Evolutionary conservation across 2,113 vertebrate species (phyloP).

Genomic region (Maccullochella peelii): DNA sequence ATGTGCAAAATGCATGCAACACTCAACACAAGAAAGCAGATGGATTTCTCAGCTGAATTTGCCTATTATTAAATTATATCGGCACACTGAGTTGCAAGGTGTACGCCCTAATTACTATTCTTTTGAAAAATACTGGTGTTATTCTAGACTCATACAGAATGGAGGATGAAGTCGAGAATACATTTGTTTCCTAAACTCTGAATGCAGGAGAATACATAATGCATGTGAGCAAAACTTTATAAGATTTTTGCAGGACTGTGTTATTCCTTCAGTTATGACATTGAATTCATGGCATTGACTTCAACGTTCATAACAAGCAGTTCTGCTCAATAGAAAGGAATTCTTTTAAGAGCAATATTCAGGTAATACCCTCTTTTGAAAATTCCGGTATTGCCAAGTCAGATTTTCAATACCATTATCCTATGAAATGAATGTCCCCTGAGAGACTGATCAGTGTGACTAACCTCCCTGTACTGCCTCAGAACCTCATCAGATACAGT

Average conservation of each 20-base stretch:
- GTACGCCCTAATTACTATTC: slow-evolving; percentile 72
- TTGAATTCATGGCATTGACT: slow-evolving; percentile 15
- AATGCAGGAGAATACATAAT: slow-evolving; percentile 35
- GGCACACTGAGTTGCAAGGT: slow-evolving; percentile 51
- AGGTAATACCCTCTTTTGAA: background rate
- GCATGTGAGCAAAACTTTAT: slow-evolving; percentile 28
- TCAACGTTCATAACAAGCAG: background rate
- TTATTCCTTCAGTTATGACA: slow-evolving; percentile 17
- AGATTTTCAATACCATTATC: slow-evolving; percentile 31
- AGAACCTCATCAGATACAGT: slow-evolving; percentile 57
- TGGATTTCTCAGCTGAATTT: slow-evolving; percentile 62
- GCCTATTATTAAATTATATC: slow-evolving; percentile 68
- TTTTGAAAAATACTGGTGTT: slow-evolving; percentile 59
- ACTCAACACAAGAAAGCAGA: slow-evolving; percentile 51
- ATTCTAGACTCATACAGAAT: slow-evolving; percentile 57
- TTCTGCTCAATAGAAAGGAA: background rate
- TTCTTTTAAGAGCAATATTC: background rate
- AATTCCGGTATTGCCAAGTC: slow-evolving; percentile 3
- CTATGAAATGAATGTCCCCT: slow-evolving; percentile 13
- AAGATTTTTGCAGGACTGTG: background rate
- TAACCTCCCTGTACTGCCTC: slow-evolving; percentile 48
- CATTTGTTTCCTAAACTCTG: slow-evolving; percentile 48
- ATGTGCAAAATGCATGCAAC: slow-evolving; percentile 56
- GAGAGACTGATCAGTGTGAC: slow-evolving; percentile 39
- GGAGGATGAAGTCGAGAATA: slow-evolving; percentile 48